Evolutionary conservation across 2,113 vertebrate genomes (phyloP), one percentile per base, ranked within the genome.

Genomic region (Tetrax tetrax): DNA sequence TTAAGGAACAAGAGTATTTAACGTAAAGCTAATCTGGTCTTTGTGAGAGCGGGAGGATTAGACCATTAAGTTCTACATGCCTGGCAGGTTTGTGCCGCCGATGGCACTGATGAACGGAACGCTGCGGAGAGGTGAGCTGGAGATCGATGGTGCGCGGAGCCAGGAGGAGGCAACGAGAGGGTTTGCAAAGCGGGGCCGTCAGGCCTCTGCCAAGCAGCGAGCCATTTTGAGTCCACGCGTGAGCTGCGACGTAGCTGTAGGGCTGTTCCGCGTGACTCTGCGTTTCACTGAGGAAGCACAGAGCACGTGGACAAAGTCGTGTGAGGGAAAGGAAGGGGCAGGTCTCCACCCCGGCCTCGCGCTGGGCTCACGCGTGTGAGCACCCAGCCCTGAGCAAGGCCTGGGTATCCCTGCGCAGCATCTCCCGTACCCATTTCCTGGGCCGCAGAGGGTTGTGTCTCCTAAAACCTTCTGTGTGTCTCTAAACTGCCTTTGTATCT

Each of bases 1-100:
- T 90, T 95, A 93, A 97, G 96, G 96, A 98, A 98, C 94, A 97
- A 91, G 96, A 96, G 97, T 97, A 60, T 98, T 98, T 98, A 97
- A 97, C 74, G 96, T 98, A 79, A 96, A 96, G 97, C 95, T 98
- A 96, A 96, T 98, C 96, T 98, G 95, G 96, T 97, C 74, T 98
- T 98, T 97, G 93, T 97, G 97, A 97, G 97, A 97, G 57, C 86
- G 51, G 90, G 95, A 92, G 96, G 93, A 98, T 98, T 96, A 95
- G 95, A 75, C 83, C 20, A 15, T 94, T 72, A 83, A 87, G 83
- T 94, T 95, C 87, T 93, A 57, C 8, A 13, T 95, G 97, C 92
- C 69, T 68, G 91, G 70, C 54, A 48, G 96, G 92, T 93, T 91
- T 93, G 14, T 94, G 93, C 89, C 87, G 60, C 88, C 29, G 68